Evolutionary conservation across 2,888 invertebrate species (phyloP), one percentile per base, ranked within the genome.

Genomic region (Marronus borbonicus): DNA sequence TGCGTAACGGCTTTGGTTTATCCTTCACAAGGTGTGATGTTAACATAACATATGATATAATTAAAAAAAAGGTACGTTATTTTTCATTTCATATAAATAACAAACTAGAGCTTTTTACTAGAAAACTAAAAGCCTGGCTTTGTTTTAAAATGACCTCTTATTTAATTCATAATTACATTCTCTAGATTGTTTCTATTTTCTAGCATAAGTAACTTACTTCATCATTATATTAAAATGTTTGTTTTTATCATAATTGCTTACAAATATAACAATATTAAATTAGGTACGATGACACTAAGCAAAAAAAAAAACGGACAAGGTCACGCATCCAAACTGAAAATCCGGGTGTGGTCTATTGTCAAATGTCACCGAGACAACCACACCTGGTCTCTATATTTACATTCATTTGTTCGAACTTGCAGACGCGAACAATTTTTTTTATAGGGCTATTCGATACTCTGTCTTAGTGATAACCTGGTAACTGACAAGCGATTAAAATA

Each of bases 311-410:
- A 78, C 75, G 76, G 66, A 76, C 80, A 80, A 80, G 80, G 78
- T 78, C 80, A 66, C 14, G 39, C 78, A 52, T 72, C 62, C 76
- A 55, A 72, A 66, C 65, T 39, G 69, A 78, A 69, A 74, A 76
- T 39, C 52, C 39, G 44, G 76, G 80, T 55, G 78, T 62, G 78
- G 60, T 64, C 76, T 76, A 76, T 80, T 80, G 80, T 80, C 78
- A 78, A 80, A 80, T 80, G 78, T 80, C 78, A 80, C 76, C 72
- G 66, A 77, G 24, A 39, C 36, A 69, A 77, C 76, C 80, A 75
- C 80, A 80, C 78, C 78, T 77, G 78, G 68, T 44, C 60, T 24
- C 24, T 60, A 17, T 24, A 74, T 74, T 74, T 74, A 60, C 20
- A 58, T 58, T 1, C 60, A 17, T 70, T 70, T 55, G 55, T 31